These are phyloP conservation scores for Eupeodes corollae DNA, from an alignment of 1,140 invertebrate genomes.

Conservation along the genomic window DNA sequence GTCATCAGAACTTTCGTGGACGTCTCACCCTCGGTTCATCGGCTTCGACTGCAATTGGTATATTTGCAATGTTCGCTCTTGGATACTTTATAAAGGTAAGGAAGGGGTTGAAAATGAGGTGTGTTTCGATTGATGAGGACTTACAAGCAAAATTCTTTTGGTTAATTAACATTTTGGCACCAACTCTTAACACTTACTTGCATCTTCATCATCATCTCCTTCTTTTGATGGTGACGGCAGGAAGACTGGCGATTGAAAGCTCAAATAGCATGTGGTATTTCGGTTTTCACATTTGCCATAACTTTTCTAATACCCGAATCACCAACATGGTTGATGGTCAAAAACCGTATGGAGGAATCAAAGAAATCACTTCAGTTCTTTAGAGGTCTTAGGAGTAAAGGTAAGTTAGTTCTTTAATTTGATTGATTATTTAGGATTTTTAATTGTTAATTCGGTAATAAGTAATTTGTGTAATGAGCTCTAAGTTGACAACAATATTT, in stretches of 20 bases:
- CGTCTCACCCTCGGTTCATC: constrained; percentile 46
- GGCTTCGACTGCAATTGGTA: constrained; percentile 42
- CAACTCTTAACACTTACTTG: background rate
- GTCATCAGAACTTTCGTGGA: constrained; percentile 40
- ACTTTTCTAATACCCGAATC: constrained; percentile 51
- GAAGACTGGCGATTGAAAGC: constrained; percentile 47
- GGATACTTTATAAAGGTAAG: constrained; percentile 42
- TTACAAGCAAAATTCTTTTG: constrained; percentile 40
- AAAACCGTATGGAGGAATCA: constrained; percentile 41
- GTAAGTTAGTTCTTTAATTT: background rate
- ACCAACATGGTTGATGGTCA: constrained; percentile 49
- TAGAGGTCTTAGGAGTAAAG: constrained; percentile 35
- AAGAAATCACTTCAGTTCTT: constrained; percentile 38
- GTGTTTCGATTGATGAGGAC: too few species aligned
- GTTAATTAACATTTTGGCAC: constrained; percentile 1
- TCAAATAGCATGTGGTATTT: constrained; percentile 42
- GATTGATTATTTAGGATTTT: constrained; percentile 11
- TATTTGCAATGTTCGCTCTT: constrained; percentile 44
- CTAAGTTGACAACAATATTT: too few species aligned
- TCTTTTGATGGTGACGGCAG: constrained; percentile 41
- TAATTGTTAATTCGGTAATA: too few species aligned
- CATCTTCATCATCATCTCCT: background rate
- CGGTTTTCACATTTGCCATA: constrained; percentile 39
- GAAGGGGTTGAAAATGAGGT: too few species aligned
- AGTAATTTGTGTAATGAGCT: too few species aligned